Conservation (phyloP, 1,140 invertebrate genomes). For the Pachyrhynchus sulphureomaculatus region DNA sequence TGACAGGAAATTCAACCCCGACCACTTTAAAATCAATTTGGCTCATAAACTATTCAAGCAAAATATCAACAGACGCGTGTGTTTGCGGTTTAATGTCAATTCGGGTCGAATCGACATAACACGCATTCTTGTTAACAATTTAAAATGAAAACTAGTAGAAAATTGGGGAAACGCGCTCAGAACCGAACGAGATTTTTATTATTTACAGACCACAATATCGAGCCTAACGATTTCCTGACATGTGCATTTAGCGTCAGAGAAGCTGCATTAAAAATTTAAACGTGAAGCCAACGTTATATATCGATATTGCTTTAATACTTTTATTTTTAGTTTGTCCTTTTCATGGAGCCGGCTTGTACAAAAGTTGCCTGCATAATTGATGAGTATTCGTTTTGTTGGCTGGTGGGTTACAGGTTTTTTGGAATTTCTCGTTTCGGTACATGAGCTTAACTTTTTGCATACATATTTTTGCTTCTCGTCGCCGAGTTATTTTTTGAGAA, state of each 20-base stretch:
- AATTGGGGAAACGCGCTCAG: conserved; percentile 33
- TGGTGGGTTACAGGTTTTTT: conserved; percentile 14
- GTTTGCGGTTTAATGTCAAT: conserved; percentile 42
- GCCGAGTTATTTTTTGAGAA: too few species aligned
- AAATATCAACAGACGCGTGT: conserved; percentile 40
- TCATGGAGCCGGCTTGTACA: conserved; percentile 10
- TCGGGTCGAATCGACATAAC: conserved; percentile 39
- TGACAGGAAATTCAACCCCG: conserved; percentile 22
- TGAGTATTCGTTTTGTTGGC: conserved; percentile 6
- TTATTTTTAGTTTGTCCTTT: conserved; percentile 15
- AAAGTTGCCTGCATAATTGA: conserved; percentile 10
- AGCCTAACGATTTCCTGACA: conserved; percentile 34
- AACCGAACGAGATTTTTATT: conserved; percentile 38
- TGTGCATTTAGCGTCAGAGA: conserved; percentile 32
- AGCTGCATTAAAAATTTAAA: conserved; percentile 35
- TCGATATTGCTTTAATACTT: conserved; percentile 30
- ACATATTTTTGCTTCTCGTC: too few species aligned
- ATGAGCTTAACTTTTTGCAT: background rate
- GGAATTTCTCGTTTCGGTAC: conserved; percentile 4
- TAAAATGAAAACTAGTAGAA: conserved; percentile 40
- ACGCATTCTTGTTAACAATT: conserved; percentile 44
- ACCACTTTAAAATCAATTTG: conserved; percentile 41
- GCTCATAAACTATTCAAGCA: conserved; percentile 39
- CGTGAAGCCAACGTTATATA: conserved; percentile 19
- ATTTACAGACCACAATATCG: conserved; percentile 35